These are phyloP conservation scores for Syngnathus scovelli DNA, from an alignment of 2,113 vertebrate species.

Conservation along the genomic window DNA sequence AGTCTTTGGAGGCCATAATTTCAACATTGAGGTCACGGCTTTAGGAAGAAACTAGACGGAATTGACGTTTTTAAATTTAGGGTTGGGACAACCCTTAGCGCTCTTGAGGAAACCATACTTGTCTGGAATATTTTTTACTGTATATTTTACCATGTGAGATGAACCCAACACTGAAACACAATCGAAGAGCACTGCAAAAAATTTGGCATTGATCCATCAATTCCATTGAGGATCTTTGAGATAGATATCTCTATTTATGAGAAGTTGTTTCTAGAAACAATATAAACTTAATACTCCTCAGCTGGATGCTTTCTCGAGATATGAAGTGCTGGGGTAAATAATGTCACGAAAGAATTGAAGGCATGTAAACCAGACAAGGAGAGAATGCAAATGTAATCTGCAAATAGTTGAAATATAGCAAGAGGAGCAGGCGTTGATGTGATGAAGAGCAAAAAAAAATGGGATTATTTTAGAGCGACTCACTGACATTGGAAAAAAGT, in stretches of 20 bases:
- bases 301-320: conserved; percentile 34
- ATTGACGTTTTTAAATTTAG: conserved; percentile 9
- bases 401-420: conserved; percentile 34
- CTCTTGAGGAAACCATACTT: conserved; percentile 9
- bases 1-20: neutral
- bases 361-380: conserved; percentile 39
- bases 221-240: neutral
- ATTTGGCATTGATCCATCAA: neutral
- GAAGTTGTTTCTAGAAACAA: no score
- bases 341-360: conserved; percentile 31
- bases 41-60: conserved; percentile 6
- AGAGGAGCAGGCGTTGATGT: conserved; percentile 18
- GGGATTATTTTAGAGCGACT: conserved; percentile 14
- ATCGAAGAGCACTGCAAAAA: neutral
- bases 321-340: conserved; percentile 28
- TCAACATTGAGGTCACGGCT: neutral
- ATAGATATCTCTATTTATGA: neutral
- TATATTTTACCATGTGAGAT: conserved; percentile 18
- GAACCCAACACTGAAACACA: neutral
- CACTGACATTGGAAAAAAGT: conserved; percentile 35
- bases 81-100: conserved; percentile 23
- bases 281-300: conserved; percentile 18
- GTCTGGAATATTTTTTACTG: conserved; percentile 32
- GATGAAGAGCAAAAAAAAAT: conserved; percentile 19
- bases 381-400: conserved; percentile 29